Evolutionary conservation across 2,113 vertebrate genomes (phyloP).

Genomic region (Ellobius talpinus): DNA sequence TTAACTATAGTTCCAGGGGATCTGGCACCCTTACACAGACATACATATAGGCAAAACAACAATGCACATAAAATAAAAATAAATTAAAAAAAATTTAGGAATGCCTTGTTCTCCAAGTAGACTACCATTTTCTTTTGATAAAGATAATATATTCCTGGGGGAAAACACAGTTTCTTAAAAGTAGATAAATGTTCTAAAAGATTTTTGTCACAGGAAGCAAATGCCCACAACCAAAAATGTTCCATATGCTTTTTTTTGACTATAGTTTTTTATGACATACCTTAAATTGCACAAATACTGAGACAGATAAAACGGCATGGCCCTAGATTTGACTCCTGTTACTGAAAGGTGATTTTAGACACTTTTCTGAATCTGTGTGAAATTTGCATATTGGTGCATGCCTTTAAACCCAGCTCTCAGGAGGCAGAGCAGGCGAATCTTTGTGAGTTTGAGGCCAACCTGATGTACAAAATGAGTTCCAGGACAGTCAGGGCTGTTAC

Average conservation of each 20-base stretch:
- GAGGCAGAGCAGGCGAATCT: too few species aligned
- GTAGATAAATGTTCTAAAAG: conserved; percentile 30
- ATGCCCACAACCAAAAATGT: conserved; percentile 9
- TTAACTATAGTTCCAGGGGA: not conserved
- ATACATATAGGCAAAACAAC: not conserved
- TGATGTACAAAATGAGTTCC: not conserved
- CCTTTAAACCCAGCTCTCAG: too few species aligned
- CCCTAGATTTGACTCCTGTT: conserved; percentile 41
- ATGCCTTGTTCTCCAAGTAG: not conserved
- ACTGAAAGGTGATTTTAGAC: not conserved
- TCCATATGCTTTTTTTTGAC: conserved; percentile 34
- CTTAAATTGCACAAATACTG: conserved; percentile 49
- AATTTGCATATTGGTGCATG: not conserved
- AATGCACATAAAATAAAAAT: not conserved
- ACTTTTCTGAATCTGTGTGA: conserved; percentile 46
- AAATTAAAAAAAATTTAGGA: not conserved
- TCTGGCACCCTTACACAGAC: not conserved
- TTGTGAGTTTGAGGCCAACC: too few species aligned
- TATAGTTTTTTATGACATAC: conserved; percentile 24
- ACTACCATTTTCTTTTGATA: conserved; percentile 28
- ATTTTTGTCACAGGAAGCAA: conserved; percentile 26
- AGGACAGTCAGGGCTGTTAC: not conserved
- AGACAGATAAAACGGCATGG: conserved; percentile 6
- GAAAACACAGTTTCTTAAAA: conserved; percentile 14
- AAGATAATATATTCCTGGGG: not conserved